phyloP scores from a whole-genome alignment of 2,888 invertebrate species.

The Axea sp. region DNA sequence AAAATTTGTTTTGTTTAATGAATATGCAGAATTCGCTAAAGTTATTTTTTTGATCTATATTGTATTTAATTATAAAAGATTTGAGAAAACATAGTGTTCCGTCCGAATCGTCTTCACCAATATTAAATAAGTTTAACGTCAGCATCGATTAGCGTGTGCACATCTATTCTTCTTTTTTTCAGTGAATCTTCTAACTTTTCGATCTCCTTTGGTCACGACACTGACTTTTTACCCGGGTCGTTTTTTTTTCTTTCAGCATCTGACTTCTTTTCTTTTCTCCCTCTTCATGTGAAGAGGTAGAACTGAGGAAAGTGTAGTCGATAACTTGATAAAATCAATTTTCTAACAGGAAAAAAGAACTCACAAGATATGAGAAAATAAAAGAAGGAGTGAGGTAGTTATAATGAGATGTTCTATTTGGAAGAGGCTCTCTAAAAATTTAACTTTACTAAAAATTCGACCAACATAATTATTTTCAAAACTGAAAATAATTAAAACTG shows the following conservation, averaged over 20 bases:
- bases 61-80: slow-evolving; percentile 42
- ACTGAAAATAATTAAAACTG: too few relatives aligned
- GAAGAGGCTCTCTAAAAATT: slow-evolving; percentile 17
- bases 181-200: slow-evolving; percentile 43
- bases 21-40: slow-evolving; percentile 7
- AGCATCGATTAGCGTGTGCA: slow-evolving; percentile 45
- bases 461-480: slow-evolving; percentile 3
- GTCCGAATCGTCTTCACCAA: slow-evolving; percentile 20
- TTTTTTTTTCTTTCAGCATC: slow-evolving; percentile 42
- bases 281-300: slow-evolving; percentile 35
- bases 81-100: slow-evolving; percentile 39
- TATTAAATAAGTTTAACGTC: slow-evolving; percentile 60
- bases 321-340: slow-evolving; percentile 62
- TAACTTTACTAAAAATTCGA: not conserved
- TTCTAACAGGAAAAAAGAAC: slow-evolving; percentile 35
- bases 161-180: slow-evolving; percentile 49
- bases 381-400: not conserved
- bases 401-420: slow-evolving; percentile 25
- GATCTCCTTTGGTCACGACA: slow-evolving; percentile 49
- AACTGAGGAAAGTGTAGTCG: slow-evolving; percentile 33
- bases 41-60: slow-evolving; percentile 11
- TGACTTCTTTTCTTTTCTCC: slow-evolving; percentile 45
- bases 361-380: slow-evolving; percentile 6
- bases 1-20: too few relatives aligned
- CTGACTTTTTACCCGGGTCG: slow-evolving; percentile 26